Conservation (phyloP, 2,888 invertebrate genomes). For the Drosophila neoperkinsi region DNA sequence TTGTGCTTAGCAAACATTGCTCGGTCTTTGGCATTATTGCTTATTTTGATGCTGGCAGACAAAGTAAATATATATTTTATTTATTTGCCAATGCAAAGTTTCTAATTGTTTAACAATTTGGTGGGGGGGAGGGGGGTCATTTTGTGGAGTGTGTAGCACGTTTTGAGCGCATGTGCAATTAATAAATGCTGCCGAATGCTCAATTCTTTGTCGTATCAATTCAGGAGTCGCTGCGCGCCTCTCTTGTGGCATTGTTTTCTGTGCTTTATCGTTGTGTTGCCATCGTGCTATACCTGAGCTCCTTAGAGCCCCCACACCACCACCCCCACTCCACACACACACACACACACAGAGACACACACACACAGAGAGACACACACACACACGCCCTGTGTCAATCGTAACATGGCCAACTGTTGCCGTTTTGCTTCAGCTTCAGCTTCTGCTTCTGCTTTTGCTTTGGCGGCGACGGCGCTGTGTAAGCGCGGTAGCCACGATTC, state of each 20-base stretch:
- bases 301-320: not conserved
- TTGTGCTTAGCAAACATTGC: not conserved
- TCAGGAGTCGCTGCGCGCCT: slow-evolving; percentile 14
- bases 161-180: slow-evolving; percentile 76
- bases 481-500: slow-evolving; percentile 82
- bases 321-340: not conserved
- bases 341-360: not conserved
- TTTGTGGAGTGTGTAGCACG: slow-evolving; percentile 57
- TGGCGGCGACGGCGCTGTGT: slow-evolving; percentile 71
- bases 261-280: slow-evolving; percentile 64
- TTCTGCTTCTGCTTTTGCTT: slow-evolving; percentile 20
- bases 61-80: not conserved
- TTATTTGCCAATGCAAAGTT: not conserved
- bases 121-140: not conserved
- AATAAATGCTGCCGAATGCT: slow-evolving; percentile 71
- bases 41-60: not conserved
- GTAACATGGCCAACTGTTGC: slow-evolving; percentile 45
- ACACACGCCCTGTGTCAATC: slow-evolving; percentile 5
- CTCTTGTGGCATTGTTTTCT: slow-evolving; percentile 61
- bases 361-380: not conserved
- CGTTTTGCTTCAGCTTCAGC: not conserved
- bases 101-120: slow-evolving; percentile 6
- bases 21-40: not conserved
- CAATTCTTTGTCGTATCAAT: slow-evolving; percentile 45
- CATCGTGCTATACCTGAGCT: slow-evolving; percentile 59